These are phyloP conservation scores for Pegea sp. DNA, from an alignment of 23 tunicate species.

Conservation along the genomic window DNA sequence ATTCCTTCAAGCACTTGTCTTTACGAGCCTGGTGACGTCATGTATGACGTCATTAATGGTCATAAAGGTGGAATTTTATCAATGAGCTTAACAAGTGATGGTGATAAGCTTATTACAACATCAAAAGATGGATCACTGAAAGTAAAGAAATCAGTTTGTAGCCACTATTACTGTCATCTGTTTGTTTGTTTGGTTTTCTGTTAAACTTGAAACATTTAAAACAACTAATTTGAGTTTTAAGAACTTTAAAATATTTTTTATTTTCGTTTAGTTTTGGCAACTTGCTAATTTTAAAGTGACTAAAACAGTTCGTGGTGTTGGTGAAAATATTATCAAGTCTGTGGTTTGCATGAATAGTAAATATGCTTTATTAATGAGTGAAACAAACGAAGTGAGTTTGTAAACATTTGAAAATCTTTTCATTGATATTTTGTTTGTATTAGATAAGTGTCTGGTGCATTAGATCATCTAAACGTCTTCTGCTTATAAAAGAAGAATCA, in stretches of 20 bases:
- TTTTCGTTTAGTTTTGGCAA: slow-evolving; percentile 43
- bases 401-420: background rate
- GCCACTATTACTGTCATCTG: background rate
- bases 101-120: slow-evolving; percentile 37
- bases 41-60: slow-evolving; percentile 39
- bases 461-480: slow-evolving; percentile 7
- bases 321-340: slow-evolving; percentile 15
- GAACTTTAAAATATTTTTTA: background rate
- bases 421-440: background rate
- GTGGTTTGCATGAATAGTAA: slow-evolving; percentile 52
- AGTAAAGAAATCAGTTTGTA: slow-evolving; percentile 5
- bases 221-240: background rate
- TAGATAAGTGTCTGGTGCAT: slow-evolving; percentile 50
- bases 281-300: slow-evolving; percentile 18
- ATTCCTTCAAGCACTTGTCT: slow-evolving; percentile 65
- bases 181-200: background rate
- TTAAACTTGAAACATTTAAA: too few relatives aligned
- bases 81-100: slow-evolving; percentile 45
- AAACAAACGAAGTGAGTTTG: slow-evolving; percentile 20
- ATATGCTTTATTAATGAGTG: slow-evolving; percentile 14
- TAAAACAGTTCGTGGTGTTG: slow-evolving; percentile 22
- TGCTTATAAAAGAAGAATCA: slow-evolving; percentile 8
- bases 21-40: slow-evolving; percentile 20
- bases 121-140: slow-evolving; percentile 58
- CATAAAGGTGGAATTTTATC: slow-evolving; percentile 47